Evolutionary conservation across 2,113 vertebrate genomes (phyloP), one percentile per base, ranked within the genome.

Genomic region (Cygnus buccinator): DNA sequence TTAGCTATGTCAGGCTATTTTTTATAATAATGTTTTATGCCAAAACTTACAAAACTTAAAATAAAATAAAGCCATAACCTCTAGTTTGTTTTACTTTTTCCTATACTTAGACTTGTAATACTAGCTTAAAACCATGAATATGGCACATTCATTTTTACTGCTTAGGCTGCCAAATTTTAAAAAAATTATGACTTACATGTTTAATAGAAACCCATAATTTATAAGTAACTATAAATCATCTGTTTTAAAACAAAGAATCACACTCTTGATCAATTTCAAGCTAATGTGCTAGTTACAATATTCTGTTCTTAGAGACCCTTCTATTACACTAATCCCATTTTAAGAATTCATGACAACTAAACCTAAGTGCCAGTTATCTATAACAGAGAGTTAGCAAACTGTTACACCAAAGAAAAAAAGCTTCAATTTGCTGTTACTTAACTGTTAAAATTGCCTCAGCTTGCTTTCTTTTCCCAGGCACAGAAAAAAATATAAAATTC

Each of bases 161-260:
- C 67, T 95, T 71, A 80, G 37, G 66, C 81, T 95, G 93, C 90
- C 95, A 92, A 77, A 77, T 92, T 90, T 87, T 68, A 73, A 43
- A 79, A 3, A 93, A 95, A 84, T 94, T 92, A 92, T 1, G n/a
- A 94, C 84, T 94, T 95, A 94, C 48, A 91, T 95, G 95, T 95
- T 94, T 95, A 96, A 96, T 92, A 89, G 95, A 96, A 97, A 95
- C 94, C 92, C 37, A 2, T 94, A 93, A 96, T 96, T 95, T 95
- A 95, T 91, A 70, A 94, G 91, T 81, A 95, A 89, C 92, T 95
- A 90, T 92, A 95, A 95, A 95, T 93, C 76, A 84, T 72, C 75
- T 93, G 52, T 75, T 96, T 94, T 83, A 95, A 87, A 97, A 93
- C 44, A 94, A 88, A 91, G 61, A 95, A 84, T 93, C 90, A 95